Base-by-base conservation (phyloP, 1,140 invertebrate genomes). In the Pogonomyrmex californicus region DNA sequence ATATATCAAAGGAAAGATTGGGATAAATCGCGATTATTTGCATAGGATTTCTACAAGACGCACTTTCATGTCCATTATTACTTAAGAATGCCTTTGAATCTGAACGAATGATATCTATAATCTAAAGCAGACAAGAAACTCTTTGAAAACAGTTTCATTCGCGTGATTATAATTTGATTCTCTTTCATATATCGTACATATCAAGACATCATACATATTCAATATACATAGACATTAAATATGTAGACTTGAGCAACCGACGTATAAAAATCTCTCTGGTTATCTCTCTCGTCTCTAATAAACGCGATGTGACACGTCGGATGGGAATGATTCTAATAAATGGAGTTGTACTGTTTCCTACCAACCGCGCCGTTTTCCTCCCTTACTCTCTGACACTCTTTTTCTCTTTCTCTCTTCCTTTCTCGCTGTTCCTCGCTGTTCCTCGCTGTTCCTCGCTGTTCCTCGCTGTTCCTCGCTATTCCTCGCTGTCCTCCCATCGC, bases 211-310 rank as follows among this genome's bases (percentile, higher is more conserved):
- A 82, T 82, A 23, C 23, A 23, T 23, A 23, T 23, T 23, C 23
- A 23, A 23, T 23, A 23, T 23, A 23, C 23, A 23, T 23, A 23
- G 23, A 23, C 73, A 82, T 44, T 36, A 70, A 47, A 71, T 56
- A 38, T 41, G 44, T n/a, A 5, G 14, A 6, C 75, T 47, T 30
- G 47, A 65, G 12, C 62, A 51, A 36, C 1, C 47, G 33, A 12
- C 68, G 41, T 83, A 90, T 90, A 86, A 89, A 76, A 77, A 87
- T 87, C 85, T 91, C 66, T 23, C 23, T 23, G 23, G 23, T 23
- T 23, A 23, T 23, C 23, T 23, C 23, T 23, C 23, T 23, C 23
- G 23, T 23, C 23, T 23, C 23, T 23, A 23, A 23, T 23, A 23
- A 23, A 23, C 23, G 23, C 23, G 23, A 23, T 23, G 38, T 66